Evolutionary conservation across 2,888 invertebrate species (phyloP).

Genomic region (Therioaphis trifolii): DNA sequence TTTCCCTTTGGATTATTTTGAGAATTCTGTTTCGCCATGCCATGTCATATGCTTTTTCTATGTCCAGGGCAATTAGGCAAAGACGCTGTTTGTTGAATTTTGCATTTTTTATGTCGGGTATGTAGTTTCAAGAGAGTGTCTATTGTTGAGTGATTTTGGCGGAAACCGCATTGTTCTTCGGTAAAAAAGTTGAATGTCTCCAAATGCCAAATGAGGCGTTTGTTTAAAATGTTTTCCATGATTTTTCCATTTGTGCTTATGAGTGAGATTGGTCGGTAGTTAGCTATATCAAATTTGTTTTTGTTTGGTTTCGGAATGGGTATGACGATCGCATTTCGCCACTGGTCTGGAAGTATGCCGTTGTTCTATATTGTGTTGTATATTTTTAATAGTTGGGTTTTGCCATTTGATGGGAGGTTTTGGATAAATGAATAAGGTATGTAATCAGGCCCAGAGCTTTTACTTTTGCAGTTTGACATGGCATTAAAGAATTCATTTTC

Average conservation of each 20-base stretch:
- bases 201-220: neutral
- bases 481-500: too few relatives aligned
- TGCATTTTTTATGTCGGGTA: too few relatives aligned
- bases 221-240: constrained; percentile 21
- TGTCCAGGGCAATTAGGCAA: too few relatives aligned
- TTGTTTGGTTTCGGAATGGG: too few relatives aligned
- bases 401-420: neutral
- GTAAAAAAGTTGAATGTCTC: neutral
- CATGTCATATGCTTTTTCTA: too few relatives aligned
- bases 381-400: neutral
- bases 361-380: neutral
- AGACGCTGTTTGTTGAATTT: too few relatives aligned
- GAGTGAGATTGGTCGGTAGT: constrained; percentile 21
- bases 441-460: neutral
- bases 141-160: neutral
- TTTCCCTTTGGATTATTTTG: too few relatives aligned
- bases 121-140: neutral
- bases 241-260: constrained; percentile 15
- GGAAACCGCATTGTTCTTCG: too few relatives aligned
- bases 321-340: neutral
- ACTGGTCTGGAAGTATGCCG: neutral
- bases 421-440: constrained; percentile 10
- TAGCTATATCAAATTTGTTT: neutral
- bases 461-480: too few relatives aligned
- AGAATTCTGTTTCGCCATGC: too few relatives aligned